phyloP scores from a whole-genome alignment of 30 jellyfish, hydroid and myxozoan genomes.

The Pseudorhiza aurosa region DNA sequence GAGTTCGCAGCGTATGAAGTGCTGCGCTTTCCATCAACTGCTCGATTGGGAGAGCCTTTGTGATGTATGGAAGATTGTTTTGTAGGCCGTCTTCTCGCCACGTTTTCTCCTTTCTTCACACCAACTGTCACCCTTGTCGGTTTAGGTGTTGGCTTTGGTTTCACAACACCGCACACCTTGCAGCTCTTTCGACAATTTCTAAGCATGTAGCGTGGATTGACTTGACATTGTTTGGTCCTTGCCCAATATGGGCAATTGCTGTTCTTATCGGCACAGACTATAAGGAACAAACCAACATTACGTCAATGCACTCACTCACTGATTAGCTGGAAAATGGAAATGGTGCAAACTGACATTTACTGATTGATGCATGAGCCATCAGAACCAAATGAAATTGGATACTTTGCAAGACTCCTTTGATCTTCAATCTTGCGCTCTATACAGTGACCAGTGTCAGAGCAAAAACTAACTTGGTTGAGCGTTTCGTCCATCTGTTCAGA shows the following conservation, averaged over 20 bases:
- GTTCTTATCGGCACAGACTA: slow-evolving; percentile 42
- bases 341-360: no score
- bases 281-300: neutral
- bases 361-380: no score
- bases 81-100: neutral
- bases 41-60: neutral
- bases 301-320: no score
- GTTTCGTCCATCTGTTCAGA: no score
- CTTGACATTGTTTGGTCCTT: slow-evolving; percentile 28
- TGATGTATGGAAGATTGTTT: slow-evolving; percentile 14
- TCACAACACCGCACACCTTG: slow-evolving; percentile 33
- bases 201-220: slow-evolving; percentile 34
- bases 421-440: no score
- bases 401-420: no score
- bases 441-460: no score
- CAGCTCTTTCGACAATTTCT: slow-evolving; percentile 51
- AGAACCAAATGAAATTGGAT: no score
- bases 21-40: neutral
- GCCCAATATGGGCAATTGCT: slow-evolving; percentile 56
- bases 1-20: neutral
- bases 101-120: neutral
- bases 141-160: slow-evolving; percentile 22
- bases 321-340: no score
- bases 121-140: slow-evolving; percentile 15
- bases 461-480: no score